Percentiles rank a stretch among this genome's conserved stretches.
phyloP scores from a whole-genome alignment of 2,113 vertebrate genomes.

The Rissa tridactyla region DNA sequence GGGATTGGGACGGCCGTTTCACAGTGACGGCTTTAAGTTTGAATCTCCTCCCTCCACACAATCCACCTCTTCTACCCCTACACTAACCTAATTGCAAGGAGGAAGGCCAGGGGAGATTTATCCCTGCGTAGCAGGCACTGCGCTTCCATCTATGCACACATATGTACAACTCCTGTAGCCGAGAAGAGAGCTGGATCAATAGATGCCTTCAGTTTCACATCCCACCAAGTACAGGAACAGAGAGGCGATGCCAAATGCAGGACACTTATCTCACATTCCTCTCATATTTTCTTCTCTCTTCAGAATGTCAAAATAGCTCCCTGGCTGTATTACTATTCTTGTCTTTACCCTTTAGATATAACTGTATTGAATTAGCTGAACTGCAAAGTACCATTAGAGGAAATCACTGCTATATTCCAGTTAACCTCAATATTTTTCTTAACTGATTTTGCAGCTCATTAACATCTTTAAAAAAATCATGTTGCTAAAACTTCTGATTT shows the following conservation, averaged over 20 bases:
- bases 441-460: not conserved
- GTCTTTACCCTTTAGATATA: not conserved
- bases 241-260: slow-evolving; percentile 42
- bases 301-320: slow-evolving; percentile 65
- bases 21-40: not conserved
- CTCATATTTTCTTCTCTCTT: slow-evolving; percentile 52
- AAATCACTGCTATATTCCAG: not conserved
- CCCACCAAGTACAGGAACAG: slow-evolving; percentile 68
- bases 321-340: not conserved
- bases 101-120: not conserved
- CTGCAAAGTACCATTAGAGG: not conserved
- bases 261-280: slow-evolving; percentile 75
- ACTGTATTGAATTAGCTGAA: not conserved
- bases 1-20: not conserved
- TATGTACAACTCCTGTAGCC: not conserved
- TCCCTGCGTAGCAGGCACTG: fast-evolving
- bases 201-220: slow-evolving; percentile 4
- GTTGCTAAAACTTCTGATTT: not conserved
- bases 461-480: not conserved
- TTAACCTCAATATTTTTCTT: not conserved
- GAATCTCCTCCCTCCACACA: not conserved
- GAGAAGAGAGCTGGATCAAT: not conserved
- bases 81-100: not conserved
- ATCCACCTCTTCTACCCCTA: not conserved
- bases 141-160: not conserved